These are phyloP conservation scores for Acanthurus leucopareius DNA, from an alignment of 2,797 vertebrate species.

Conservation along the genomic window DNA sequence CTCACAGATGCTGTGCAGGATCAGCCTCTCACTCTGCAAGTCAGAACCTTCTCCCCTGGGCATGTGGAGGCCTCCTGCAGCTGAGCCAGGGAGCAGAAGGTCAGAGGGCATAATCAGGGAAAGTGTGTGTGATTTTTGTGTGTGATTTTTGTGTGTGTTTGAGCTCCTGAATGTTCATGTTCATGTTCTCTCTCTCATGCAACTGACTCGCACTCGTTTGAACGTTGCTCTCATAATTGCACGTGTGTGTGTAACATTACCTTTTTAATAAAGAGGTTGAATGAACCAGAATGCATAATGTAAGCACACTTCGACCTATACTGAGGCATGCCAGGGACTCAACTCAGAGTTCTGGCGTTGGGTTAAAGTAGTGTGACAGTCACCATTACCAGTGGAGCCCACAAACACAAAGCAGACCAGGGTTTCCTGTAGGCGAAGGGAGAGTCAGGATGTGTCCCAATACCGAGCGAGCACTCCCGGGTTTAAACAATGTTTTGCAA, in stretches of 20 bases:
- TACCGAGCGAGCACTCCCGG: conserved; percentile 62
- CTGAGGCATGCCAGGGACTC: conserved; percentile 63
- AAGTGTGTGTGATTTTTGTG: conserved; percentile 38
- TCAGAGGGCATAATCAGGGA: conserved; percentile 74
- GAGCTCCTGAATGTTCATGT: conserved; percentile 23
- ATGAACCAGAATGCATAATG: conserved; percentile 54
- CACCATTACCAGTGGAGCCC: conserved; percentile 71
- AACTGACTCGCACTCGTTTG: conserved; percentile 18
- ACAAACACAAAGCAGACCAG: conserved; percentile 78
- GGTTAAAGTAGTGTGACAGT: conserved; percentile 79
- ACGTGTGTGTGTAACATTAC: conserved; percentile 68
- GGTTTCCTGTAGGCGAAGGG: conserved; percentile 52
- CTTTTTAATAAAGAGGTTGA: conserved; percentile 50
- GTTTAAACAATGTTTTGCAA: conserved; percentile 66
- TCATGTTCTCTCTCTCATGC: conserved; percentile 20
- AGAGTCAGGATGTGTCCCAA: conserved; percentile 64
- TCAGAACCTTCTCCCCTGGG: conserved; percentile 61
- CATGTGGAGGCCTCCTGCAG: conserved; percentile 62
- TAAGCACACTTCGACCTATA: conserved; percentile 59
- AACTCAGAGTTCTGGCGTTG: conserved; percentile 70
- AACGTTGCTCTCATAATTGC: conserved; percentile 57
- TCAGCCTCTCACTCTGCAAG: conserved; percentile 58
- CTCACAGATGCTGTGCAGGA: conserved; percentile 68
- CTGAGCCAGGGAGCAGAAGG: conserved; percentile 64
- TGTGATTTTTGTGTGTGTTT: conserved; percentile 24